phyloP scores from a whole-genome alignment of 2,113 vertebrate species.

The Varanus salvator region DNA sequence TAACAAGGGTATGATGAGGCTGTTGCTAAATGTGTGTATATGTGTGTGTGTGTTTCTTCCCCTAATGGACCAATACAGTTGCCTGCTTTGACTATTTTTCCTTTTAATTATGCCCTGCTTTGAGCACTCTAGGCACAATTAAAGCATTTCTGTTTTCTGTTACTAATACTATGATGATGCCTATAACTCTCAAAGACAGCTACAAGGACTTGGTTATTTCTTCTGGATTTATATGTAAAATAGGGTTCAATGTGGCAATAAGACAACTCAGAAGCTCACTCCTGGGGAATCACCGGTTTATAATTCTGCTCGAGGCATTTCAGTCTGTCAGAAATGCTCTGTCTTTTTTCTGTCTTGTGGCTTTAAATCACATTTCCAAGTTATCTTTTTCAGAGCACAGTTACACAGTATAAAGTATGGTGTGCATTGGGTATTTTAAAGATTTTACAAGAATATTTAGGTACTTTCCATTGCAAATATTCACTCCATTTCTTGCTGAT shows the following conservation, averaged over 20 bases:
- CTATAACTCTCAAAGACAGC: neutral
- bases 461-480: neutral
- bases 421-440: neutral
- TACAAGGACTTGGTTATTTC: neutral
- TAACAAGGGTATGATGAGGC: neutral
- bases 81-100: rapidly evolving
- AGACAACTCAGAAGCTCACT: neutral
- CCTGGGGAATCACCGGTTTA: neutral
- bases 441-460: neutral
- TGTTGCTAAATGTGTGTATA: too few relatives aligned
- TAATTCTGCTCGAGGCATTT: neutral
- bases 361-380: conserved; percentile 5
- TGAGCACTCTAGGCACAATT: neutral
- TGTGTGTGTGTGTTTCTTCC: too few relatives aligned
- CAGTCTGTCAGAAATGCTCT: neutral
- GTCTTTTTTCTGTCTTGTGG: neutral
- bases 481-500: neutral
- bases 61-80: too few relatives aligned
- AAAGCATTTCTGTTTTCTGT: rapidly evolving
- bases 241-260: neutral
- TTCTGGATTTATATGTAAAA: neutral
- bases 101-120: neutral
- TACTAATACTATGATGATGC: rapidly evolving
- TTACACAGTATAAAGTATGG: neutral
- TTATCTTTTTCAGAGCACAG: neutral